A percentile compares a stretch with the other conserved stretches of the same genome.
These are phyloP conservation scores for Orthonevra nobilis DNA, from an alignment of 2,888 invertebrate species.

Conservation along the genomic window DNA sequence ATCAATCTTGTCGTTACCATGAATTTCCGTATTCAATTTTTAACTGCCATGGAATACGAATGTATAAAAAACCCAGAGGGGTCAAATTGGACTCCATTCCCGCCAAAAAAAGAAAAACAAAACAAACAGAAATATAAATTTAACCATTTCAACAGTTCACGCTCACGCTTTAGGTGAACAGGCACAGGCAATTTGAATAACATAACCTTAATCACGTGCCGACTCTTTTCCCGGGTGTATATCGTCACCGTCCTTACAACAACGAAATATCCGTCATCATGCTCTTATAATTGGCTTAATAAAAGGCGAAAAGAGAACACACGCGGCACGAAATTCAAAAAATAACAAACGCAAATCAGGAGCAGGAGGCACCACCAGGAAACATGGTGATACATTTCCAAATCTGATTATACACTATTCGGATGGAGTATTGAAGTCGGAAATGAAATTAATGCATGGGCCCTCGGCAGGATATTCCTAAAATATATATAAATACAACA, in stretches of 20 bases:
- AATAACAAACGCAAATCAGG: not conserved
- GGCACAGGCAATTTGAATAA: conserved; percentile 26
- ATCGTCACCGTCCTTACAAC: conserved; percentile 15
- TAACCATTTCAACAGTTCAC: no score
- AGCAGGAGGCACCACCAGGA: no score
- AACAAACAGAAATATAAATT: not conserved
- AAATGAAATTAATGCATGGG: conserved; percentile 34
- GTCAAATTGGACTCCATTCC: no score
- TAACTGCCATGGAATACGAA: not conserved
- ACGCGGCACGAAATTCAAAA: no score
- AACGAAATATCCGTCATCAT: conserved; percentile 20
- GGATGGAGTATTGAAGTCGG: conserved; percentile 6
- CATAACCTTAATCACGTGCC: conserved; percentile 11
- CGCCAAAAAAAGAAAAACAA: not conserved
- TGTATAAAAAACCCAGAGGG: not conserved
- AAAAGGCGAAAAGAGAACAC: not conserved
- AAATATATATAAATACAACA: conserved; percentile 23
- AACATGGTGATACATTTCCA: no score
- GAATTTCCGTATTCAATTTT: conserved; percentile 43
- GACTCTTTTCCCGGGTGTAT: not conserved
- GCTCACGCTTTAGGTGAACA: conserved; percentile 25
- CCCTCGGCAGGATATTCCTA: conserved; percentile 18
- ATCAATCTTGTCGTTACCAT: conserved; percentile 46
- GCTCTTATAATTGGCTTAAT: conserved; percentile 25
- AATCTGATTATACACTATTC: conserved; percentile 7